phyloP scores from a whole-genome alignment of 2,888 invertebrate species.

The Heliconius erato region DNA sequence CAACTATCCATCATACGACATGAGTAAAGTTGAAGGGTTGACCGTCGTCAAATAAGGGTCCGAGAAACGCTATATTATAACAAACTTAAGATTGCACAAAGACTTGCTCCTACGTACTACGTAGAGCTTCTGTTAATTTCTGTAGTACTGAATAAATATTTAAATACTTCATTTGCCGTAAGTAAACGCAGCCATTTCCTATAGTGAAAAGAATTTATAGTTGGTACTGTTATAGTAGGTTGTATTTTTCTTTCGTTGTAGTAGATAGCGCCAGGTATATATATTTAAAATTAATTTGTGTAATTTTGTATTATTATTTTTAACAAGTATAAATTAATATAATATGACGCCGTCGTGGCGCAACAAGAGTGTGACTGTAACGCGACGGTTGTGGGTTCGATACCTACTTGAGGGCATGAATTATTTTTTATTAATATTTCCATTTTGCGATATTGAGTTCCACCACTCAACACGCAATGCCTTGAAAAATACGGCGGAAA shows the following conservation, averaged over 20 bases:
- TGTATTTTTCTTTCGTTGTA: background rate
- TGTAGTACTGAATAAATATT: slow-evolving; percentile 24
- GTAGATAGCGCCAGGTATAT: background rate
- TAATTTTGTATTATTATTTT: background rate
- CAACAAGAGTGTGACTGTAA: too few species aligned
- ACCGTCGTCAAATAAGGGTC: slow-evolving; percentile 27
- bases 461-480: too few species aligned
- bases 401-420: too few species aligned
- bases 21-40: slow-evolving; percentile 24
- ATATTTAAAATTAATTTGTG: background rate
- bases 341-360: too few species aligned
- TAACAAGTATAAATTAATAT: background rate
- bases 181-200: background rate
- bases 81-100: slow-evolving; percentile 28
- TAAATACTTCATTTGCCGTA: slow-evolving; percentile 21
- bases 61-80: slow-evolving; percentile 7
- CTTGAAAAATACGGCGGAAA: too few species aligned
- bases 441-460: too few species aligned
- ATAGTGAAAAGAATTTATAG: background rate
- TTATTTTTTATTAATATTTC: too few species aligned
- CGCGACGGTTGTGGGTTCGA: too few species aligned
- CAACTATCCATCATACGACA: slow-evolving; percentile 25
- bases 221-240: background rate
- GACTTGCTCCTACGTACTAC: slow-evolving; percentile 4
- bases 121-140: slow-evolving; percentile 25